Conservation (phyloP, 2,888 invertebrate genomes). For the Cheilosia variabilis region DNA sequence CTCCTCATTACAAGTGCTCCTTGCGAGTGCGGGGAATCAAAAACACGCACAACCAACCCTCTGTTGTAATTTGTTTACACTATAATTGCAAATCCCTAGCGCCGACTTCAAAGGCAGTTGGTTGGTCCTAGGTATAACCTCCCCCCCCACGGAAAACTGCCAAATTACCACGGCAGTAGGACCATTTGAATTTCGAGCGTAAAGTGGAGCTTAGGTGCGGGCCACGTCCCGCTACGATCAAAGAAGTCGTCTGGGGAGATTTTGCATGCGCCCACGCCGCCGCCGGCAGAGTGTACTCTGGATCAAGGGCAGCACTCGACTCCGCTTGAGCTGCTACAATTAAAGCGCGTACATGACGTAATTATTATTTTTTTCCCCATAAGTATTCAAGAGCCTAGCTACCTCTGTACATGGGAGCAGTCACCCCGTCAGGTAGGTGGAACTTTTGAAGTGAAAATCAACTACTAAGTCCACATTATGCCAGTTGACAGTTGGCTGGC, state of each 20-base stretch:
- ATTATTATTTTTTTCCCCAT: constrained; percentile 39
- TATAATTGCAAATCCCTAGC: constrained; percentile 36
- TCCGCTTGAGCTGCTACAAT: constrained; percentile 41
- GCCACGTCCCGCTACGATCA: constrained; percentile 6
- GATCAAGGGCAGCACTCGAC: constrained; percentile 8
- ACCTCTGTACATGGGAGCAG: background rate
- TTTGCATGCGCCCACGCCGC: constrained; percentile 20
- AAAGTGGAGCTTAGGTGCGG: background rate
- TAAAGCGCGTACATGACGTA: constrained; percentile 61
- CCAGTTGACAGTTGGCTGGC: constrained; percentile 63
- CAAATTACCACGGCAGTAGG: constrained; percentile 49
- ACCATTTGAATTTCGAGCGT: background rate
- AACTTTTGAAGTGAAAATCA: constrained; percentile 48
- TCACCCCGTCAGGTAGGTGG: constrained; percentile 23
- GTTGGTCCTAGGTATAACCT: too few species aligned
- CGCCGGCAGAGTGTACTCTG: constrained; percentile 4
- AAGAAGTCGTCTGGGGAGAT: constrained; percentile 40
- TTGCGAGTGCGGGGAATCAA: constrained; percentile 2
- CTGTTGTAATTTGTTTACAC: constrained; percentile 15
- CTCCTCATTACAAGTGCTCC: constrained; percentile 21
- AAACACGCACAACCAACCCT: background rate
- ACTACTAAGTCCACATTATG: constrained; percentile 63
- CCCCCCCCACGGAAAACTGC: constrained; percentile 15
- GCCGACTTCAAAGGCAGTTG: constrained; percentile 1
- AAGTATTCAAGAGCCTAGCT: constrained; percentile 36